A percentile compares a stretch with the other conserved stretches of the same genome.
Evolutionary conservation across 2,797 vertebrate species (phyloP).

Genomic region (Eidolon dupreanum): DNA sequence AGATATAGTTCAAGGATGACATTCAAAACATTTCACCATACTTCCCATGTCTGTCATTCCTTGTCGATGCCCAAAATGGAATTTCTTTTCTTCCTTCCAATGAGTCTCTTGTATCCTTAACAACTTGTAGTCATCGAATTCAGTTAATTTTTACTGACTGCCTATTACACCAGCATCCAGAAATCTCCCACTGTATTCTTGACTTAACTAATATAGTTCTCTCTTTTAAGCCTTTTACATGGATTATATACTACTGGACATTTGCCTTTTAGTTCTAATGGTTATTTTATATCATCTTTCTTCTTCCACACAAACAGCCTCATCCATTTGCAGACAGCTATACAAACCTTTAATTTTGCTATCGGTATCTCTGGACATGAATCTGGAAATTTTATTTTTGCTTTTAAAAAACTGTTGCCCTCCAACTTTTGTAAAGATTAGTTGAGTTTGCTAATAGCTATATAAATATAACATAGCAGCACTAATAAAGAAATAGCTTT

Average conservation of each 20-base stretch:
- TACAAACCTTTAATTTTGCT: not conserved
- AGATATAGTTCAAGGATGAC: not conserved
- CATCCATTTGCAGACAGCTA: not conserved
- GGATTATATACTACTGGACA: not conserved
- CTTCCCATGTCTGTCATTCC: not conserved
- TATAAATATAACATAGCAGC: not conserved
- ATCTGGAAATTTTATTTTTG: not conserved
- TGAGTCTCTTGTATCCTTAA: not conserved
- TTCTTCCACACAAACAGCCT: not conserved
- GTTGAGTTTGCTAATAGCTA: not conserved
- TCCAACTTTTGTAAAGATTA: not conserved
- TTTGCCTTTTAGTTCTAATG: not conserved
- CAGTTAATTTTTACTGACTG: not conserved
- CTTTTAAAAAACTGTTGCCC: not conserved
- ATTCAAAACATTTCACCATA: not conserved
- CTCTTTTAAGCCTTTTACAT: not conserved
- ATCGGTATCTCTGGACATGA: not conserved
- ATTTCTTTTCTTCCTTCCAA: not conserved
- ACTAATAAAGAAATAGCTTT: not conserved
- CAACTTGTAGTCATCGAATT: not conserved
- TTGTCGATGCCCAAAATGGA: not conserved
- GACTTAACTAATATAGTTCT: not conserved
- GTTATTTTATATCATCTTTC: not conserved
- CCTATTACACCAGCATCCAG: not conserved
- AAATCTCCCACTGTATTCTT: not conserved